Conservation (phyloP, 23 tunicate genomes). For the Ascidia mentula region DNA sequence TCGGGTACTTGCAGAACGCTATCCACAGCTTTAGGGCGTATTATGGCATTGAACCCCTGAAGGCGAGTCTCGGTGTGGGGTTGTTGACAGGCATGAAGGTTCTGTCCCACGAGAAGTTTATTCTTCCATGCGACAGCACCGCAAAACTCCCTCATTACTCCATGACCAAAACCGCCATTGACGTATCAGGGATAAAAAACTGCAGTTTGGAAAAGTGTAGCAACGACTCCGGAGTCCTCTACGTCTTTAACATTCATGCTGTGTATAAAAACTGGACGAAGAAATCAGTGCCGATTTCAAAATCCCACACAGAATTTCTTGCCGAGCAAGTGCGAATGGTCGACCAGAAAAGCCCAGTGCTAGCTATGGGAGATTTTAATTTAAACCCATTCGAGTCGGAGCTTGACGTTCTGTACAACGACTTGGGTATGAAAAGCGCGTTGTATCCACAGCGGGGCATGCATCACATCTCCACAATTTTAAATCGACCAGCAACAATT, state of each 20-base stretch:
- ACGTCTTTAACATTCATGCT: slow-evolving; percentile 62
- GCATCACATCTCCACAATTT: slow-evolving; percentile 32
- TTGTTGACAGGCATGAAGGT: slow-evolving; percentile 51
- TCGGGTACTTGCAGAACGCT: slow-evolving; percentile 34
- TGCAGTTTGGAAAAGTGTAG: neutral
- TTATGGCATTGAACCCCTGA: slow-evolving; percentile 50
- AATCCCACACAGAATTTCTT: slow-evolving; percentile 45
- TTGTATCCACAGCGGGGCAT: slow-evolving; percentile 21
- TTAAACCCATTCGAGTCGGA: slow-evolving; percentile 68
- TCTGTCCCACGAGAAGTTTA: slow-evolving; percentile 1
- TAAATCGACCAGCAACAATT: slow-evolving; percentile 52
- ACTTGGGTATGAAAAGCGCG: slow-evolving; percentile 50
- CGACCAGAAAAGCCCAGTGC: slow-evolving; percentile 23
- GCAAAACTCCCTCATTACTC: slow-evolving; percentile 21
- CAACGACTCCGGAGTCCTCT: slow-evolving; percentile 4
- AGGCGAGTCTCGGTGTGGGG: slow-evolving; percentile 67
- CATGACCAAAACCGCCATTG: slow-evolving; percentile 1
- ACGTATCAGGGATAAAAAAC: neutral
- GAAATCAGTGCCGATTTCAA: slow-evolving; percentile 41
- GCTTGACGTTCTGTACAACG: slow-evolving; percentile 46
- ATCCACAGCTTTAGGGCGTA: neutral
- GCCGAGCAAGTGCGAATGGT: slow-evolving; percentile 14
- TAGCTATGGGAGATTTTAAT: slow-evolving; percentile 85
- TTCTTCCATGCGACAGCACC: slow-evolving; percentile 19
- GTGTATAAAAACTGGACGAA: slow-evolving; percentile 86